A percentile compares a stretch with the other conserved stretches of the same genome.
Conservation (phyloP, 2,888 invertebrate species). For the Acronicta alni region DNA sequence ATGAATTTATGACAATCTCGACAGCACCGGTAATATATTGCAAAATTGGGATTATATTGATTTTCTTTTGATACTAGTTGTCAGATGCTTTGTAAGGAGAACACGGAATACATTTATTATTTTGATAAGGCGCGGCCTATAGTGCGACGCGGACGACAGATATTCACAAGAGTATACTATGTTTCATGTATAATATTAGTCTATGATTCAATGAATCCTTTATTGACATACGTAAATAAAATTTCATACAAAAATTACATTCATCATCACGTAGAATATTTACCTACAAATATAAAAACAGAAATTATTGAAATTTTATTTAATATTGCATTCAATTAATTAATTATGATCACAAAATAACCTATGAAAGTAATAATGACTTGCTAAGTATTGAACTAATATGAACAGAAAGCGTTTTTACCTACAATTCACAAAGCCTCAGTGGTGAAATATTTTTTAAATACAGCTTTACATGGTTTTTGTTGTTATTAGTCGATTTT, state of each 20-base stretch:
- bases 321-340: slow-evolving; percentile 42
- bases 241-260: slow-evolving; percentile 52
- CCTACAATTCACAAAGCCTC: slow-evolving; percentile 37
- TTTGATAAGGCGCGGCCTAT: slow-evolving; percentile 3
- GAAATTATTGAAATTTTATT: slow-evolving; percentile 40
- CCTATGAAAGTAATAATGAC: slow-evolving; percentile 36
- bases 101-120: slow-evolving; percentile 7
- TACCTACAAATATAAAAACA: slow-evolving; percentile 52
- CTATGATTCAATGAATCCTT: slow-evolving; percentile 44
- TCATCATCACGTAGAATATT: slow-evolving; percentile 45
- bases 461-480: slow-evolving; percentile 14
- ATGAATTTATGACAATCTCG: slow-evolving; percentile 30
- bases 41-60: slow-evolving; percentile 16
- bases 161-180: slow-evolving; percentile 28
- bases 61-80: slow-evolving; percentile 30
- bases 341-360: slow-evolving; percentile 48
- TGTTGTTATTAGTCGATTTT: slow-evolving; percentile 21
- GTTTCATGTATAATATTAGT: slow-evolving; percentile 32
- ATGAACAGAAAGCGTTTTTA: slow-evolving; percentile 25
- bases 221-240: slow-evolving; percentile 49
- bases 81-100: slow-evolving; percentile 20
- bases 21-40: slow-evolving; percentile 47
- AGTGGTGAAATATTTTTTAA: slow-evolving; percentile 19
- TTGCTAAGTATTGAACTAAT: slow-evolving; percentile 30
- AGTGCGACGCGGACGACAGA: slow-evolving; percentile 14